These are phyloP conservation scores for Osmerus mordax DNA, from an alignment of 2,113 vertebrate genomes.

Conservation along the genomic window DNA sequence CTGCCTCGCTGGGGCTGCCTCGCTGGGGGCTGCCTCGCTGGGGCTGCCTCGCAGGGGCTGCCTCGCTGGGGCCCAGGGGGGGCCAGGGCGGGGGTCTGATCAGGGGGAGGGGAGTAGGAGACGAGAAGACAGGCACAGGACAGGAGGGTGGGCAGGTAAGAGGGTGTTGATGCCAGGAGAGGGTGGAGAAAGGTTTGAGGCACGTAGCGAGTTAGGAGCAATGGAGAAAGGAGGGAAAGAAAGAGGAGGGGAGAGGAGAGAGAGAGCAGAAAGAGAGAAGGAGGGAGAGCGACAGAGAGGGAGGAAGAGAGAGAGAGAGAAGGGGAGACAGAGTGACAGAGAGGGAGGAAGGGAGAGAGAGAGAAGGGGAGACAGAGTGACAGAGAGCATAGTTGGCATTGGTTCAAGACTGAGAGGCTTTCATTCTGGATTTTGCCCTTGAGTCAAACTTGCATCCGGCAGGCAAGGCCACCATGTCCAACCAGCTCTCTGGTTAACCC, in stretches of 20 bases:
- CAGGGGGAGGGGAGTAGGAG: slow-evolving; percentile 16
- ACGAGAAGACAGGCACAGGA: slow-evolving; percentile 21
- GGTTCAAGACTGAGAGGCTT: slow-evolving; percentile 67
- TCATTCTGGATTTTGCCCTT: too few relatives aligned
- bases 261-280: slow-evolving; percentile 16
- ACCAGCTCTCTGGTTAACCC: slow-evolving; percentile 48
- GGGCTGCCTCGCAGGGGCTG: slow-evolving; percentile 3
- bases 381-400: slow-evolving; percentile 42
- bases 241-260: slow-evolving; percentile 5
- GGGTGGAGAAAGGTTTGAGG: neutral
- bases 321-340: slow-evolving; percentile 14
- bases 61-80: neutral
- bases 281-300: slow-evolving; percentile 37
- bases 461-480: slow-evolving; percentile 65
- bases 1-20: neutral
- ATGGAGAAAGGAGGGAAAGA: neutral
- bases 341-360: slow-evolving; percentile 12
- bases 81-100: too few relatives aligned
- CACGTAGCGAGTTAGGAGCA: neutral
- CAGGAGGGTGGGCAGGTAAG: neutral
- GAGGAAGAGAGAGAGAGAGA: slow-evolving; percentile 33
- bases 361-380: slow-evolving; percentile 23
- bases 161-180: neutral
- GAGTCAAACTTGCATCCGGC: slow-evolving; percentile 69
- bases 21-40: neutral